Percentiles rank a stretch among this genome's conserved stretches.
These are phyloP conservation scores for Agonopterix alstromeriana DNA, from an alignment of 2,888 invertebrate species.

Conservation along the genomic window DNA sequence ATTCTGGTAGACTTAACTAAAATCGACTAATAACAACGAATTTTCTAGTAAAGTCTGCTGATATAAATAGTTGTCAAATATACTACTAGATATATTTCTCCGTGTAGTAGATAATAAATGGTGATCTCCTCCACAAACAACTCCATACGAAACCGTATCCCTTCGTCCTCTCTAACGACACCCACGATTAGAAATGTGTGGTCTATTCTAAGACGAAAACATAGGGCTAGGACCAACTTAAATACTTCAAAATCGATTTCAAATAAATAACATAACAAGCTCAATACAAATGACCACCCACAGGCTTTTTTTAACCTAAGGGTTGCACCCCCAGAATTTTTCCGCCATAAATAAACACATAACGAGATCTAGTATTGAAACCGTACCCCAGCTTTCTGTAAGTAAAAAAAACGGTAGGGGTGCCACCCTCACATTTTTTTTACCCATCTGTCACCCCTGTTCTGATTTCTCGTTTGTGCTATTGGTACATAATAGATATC, in stretches of 20 bases:
- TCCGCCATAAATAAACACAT: slow-evolving; percentile 16
- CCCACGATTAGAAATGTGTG: no score
- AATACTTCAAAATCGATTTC: neutral
- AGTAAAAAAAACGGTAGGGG: slow-evolving; percentile 7
- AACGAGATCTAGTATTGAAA: slow-evolving; percentile 11
- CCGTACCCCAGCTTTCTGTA: slow-evolving; percentile 4
- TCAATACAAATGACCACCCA: slow-evolving; percentile 9
- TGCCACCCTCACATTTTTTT: slow-evolving; percentile 17
- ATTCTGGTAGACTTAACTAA: no score
- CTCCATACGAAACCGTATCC: no score
- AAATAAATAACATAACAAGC: slow-evolving; percentile 2
- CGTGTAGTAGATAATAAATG: no score
- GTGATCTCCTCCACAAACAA: no score
- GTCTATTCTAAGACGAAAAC: neutral
- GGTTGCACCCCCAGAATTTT: slow-evolving; percentile 3
- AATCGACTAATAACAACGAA: no score
- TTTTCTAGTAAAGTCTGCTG: no score
- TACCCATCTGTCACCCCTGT: slow-evolving; percentile 10
- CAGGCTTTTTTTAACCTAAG: slow-evolving; percentile 1
- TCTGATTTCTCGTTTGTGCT: slow-evolving; percentile 11
- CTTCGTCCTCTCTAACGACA: no score
- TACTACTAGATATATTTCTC: no score
- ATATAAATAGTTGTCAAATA: no score
- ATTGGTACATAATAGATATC: slow-evolving; percentile 15
- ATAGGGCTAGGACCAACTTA: neutral